Evolutionary conservation across 2,797 vertebrate species (phyloP).

Genomic region (Macropus fuliginosus): DNA sequence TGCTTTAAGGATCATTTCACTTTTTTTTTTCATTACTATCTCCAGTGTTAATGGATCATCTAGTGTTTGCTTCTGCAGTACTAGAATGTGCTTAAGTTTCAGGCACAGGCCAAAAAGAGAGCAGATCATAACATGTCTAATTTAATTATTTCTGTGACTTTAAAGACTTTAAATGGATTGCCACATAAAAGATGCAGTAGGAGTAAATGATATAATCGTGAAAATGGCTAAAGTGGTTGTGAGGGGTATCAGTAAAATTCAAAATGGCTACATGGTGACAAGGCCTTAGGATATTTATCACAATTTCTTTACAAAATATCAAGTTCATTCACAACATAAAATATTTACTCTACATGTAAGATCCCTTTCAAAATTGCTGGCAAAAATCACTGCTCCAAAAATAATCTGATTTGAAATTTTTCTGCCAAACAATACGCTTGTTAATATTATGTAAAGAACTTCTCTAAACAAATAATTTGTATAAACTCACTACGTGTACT

Average conservation of each 20-base stretch:
- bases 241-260: neutral
- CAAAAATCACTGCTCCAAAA: constrained; percentile 46
- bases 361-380: constrained; percentile 43
- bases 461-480: constrained; percentile 31
- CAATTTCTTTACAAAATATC: constrained; percentile 63
- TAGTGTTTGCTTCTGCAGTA: neutral
- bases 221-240: constrained; percentile 5
- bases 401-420: constrained; percentile 54
- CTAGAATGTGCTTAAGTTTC: constrained; percentile 15
- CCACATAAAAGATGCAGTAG: constrained; percentile 31
- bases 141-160: neutral
- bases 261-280: constrained; percentile 18
- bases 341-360: constrained; percentile 50
- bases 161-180: constrained; percentile 2
- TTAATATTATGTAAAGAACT: constrained; percentile 37
- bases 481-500: constrained; percentile 27
- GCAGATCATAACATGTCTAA: constrained; percentile 35
- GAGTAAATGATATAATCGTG: neutral
- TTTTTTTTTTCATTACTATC: neutral
- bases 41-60: constrained; percentile 26
- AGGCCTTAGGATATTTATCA: constrained; percentile 35
- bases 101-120: neutral
- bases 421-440: constrained; percentile 33
- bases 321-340: constrained; percentile 68
- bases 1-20: constrained; percentile 9